phyloP scores from a whole-genome alignment of 2,113 vertebrate genomes.

The Halcyon malimbica region DNA sequence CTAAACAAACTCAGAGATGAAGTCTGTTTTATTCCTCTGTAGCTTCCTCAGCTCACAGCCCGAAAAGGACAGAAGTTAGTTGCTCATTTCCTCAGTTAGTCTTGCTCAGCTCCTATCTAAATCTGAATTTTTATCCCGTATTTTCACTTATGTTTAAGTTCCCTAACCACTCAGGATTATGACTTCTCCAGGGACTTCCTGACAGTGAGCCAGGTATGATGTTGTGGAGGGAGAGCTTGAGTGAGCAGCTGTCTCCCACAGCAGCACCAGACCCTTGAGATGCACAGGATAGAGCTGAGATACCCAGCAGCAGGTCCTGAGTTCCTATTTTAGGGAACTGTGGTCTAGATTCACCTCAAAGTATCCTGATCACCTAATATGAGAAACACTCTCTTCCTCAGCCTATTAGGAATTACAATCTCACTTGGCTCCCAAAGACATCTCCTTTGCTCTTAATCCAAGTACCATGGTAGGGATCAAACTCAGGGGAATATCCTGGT shows the following conservation, averaged over 20 bases:
- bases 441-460: neutral
- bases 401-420: neutral
- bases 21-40: neutral
- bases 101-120: neutral
- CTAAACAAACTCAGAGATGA: neutral
- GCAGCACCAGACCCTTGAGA: neutral
- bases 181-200: neutral
- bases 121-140: neutral
- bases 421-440: neutral
- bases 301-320: neutral
- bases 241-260: neutral
- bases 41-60: neutral
- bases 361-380: neutral
- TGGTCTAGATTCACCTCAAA: neutral
- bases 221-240: neutral
- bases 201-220: neutral
- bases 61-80: neutral
- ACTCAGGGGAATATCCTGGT: neutral
- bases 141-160: neutral
- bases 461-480: neutral
- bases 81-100: neutral
- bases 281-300: neutral
- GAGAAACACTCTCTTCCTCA: neutral
- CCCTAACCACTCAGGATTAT: neutral
- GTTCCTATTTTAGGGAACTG: neutral